These are phyloP conservation scores for Ashinkailepas kermadecensis DNA, from an alignment of 2,888 invertebrate genomes.

Conservation along the genomic window DNA sequence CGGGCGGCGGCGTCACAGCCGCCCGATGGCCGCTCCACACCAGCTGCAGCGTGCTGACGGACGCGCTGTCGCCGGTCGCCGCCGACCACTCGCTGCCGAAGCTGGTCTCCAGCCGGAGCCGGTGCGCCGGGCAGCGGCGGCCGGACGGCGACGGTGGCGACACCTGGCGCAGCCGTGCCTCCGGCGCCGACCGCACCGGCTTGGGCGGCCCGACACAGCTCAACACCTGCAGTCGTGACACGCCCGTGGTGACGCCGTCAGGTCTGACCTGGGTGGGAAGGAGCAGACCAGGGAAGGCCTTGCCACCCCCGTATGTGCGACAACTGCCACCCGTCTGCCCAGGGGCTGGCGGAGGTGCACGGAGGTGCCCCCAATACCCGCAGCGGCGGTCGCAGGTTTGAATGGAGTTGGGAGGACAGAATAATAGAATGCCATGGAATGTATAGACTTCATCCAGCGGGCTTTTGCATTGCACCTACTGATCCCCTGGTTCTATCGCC, in stretches of 20 bases:
- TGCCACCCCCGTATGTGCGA: background rate
- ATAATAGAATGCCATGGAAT: too few relatives aligned
- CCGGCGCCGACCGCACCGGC: background rate
- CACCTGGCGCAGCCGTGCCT: background rate
- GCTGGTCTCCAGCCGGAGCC: slow-evolving; percentile 63
- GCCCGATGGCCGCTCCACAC: slow-evolving; percentile 43
- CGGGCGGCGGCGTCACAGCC: background rate
- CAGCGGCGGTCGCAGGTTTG: too few relatives aligned
- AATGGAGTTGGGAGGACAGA: too few relatives aligned
- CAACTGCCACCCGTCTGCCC: too few relatives aligned
- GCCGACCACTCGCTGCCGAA: slow-evolving; percentile 48
- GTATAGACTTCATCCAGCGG: too few relatives aligned
- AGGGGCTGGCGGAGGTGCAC: too few relatives aligned
- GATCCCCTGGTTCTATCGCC: too few relatives aligned
- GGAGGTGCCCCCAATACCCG: too few relatives aligned
- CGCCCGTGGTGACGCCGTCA: background rate
- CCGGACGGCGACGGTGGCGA: background rate
- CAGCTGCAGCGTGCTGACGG: slow-evolving; percentile 33
- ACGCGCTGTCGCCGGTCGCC: slow-evolving; percentile 35
- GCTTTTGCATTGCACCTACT: too few relatives aligned
- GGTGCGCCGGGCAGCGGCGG: slow-evolving; percentile 42
- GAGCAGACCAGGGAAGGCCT: background rate
- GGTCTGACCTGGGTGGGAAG: too few relatives aligned
- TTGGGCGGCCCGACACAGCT: slow-evolving; percentile 10
- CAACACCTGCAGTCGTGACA: background rate